Percentiles rank a stretch among this genome's conserved stretches.
phyloP scores from a whole-genome alignment of 2,797 vertebrate genomes.

The Muscicapa comitata region DNA sequence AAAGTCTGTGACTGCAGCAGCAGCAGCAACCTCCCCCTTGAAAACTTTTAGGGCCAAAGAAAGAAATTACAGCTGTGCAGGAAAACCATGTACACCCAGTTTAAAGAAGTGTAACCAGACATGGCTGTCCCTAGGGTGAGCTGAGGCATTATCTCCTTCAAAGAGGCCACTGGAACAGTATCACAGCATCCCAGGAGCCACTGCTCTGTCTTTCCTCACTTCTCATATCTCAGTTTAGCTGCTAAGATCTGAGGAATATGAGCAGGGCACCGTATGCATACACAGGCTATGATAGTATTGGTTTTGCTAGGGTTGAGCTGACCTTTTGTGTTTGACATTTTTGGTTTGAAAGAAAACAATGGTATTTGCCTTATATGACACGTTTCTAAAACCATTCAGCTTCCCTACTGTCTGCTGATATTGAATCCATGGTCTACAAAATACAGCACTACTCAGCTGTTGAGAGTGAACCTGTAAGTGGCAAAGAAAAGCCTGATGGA shows the following conservation, averaged over 20 bases:
- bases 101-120: background rate
- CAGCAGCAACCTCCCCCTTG: background rate
- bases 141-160: background rate
- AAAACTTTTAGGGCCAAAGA: background rate
- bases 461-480: background rate
- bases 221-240: background rate
- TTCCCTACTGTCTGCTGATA: background rate
- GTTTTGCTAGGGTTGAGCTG: background rate
- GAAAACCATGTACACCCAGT: background rate
- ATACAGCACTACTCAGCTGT: background rate
- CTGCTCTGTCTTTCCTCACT: background rate
- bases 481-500: background rate
- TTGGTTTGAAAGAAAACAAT: background rate
- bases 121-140: background rate
- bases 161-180: background rate
- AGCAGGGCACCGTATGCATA: background rate
- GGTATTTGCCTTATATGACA: background rate
- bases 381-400: background rate
- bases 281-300: background rate
- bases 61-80: background rate
- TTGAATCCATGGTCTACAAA: background rate
- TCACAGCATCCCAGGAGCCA: background rate
- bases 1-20: background rate
- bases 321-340: background rate
- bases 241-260: background rate